These are phyloP conservation scores for Lophotis ruficrista DNA, from an alignment of 2,113 vertebrate species.

Conservation along the genomic window DNA sequence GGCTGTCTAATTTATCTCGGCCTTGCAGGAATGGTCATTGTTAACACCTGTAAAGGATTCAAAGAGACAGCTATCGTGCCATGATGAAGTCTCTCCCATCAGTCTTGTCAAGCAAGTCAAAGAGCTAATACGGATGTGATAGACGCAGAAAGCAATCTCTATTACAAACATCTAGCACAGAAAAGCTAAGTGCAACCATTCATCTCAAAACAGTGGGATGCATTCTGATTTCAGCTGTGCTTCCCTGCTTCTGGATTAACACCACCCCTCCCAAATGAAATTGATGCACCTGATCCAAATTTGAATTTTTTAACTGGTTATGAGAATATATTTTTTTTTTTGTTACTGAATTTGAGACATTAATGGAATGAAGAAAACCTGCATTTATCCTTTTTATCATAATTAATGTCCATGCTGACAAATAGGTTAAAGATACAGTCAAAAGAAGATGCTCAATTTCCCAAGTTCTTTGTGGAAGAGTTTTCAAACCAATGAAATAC, in stretches of 20 bases:
- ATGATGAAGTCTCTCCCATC: not conserved
- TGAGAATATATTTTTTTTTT: not conserved
- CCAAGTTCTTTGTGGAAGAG: not conserved
- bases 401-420: not conserved
- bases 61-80: not conserved
- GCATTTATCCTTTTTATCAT: not conserved
- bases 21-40: not conserved
- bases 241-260: not conserved
- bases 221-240: not conserved
- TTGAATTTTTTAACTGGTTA: not conserved
- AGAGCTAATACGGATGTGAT: not conserved
- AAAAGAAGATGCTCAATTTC: not conserved
- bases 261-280: not conserved
- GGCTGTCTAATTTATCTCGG: constrained; percentile 6
- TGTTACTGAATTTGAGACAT: not conserved
- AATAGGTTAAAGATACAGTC: not conserved
- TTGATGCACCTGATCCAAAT: not conserved
- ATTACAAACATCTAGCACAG: not conserved
- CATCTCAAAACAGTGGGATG: not conserved
- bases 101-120: not conserved
- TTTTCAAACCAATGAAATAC: not conserved
- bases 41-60: not conserved
- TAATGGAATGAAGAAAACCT: not conserved
- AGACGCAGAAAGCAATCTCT: not conserved
- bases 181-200: not conserved